Percentiles rank a stretch among this genome's conserved stretches.
Conservation (phyloP, 1,140 invertebrate species). For the Adoxophyes honmai region DNA sequence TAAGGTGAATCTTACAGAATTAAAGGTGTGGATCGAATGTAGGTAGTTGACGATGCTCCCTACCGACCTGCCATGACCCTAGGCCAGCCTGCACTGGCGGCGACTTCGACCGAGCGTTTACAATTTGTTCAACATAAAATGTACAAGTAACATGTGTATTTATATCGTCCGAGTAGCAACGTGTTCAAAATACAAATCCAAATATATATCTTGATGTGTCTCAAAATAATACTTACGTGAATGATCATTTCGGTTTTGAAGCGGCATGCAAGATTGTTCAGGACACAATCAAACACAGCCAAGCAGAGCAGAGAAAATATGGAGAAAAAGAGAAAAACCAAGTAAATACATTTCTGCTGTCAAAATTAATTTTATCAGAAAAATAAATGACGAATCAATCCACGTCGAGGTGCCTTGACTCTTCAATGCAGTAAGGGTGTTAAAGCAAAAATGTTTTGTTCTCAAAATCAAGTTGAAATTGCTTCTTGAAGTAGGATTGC, state of each 20-base stretch:
- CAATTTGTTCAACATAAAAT: slow-evolving; percentile 3
- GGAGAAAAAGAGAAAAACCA: slow-evolving; percentile 84
- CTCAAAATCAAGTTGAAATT: background rate
- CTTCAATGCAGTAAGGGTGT: slow-evolving; percentile 21
- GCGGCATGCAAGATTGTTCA: slow-evolving; percentile 85
- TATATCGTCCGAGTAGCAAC: slow-evolving; percentile 16
- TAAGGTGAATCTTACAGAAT: slow-evolving; percentile 37
- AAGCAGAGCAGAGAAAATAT: slow-evolving; percentile 87
- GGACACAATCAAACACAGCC: slow-evolving; percentile 85
- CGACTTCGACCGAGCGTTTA: background rate
- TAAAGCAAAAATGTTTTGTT: slow-evolving; percentile 11
- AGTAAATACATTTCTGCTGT: slow-evolving; percentile 77
- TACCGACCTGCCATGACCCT: slow-evolving; percentile 23
- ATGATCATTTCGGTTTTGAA: slow-evolving; percentile 86
- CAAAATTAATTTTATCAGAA: slow-evolving; percentile 70
- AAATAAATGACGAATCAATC: slow-evolving; percentile 71
- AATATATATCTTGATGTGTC: slow-evolving; percentile 67
- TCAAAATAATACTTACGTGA: slow-evolving; percentile 87
- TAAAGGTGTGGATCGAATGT: slow-evolving; percentile 24
- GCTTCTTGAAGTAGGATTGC: slow-evolving; percentile 5
- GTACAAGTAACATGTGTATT: slow-evolving; percentile 22
- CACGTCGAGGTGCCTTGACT: slow-evolving; percentile 67
- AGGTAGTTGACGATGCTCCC: slow-evolving; percentile 27
- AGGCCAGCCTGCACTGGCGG: slow-evolving; percentile 4
- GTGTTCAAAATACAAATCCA: slow-evolving; percentile 31